Percentiles rank a stretch among this genome's conserved stretches.
These are phyloP conservation scores for Microvelia longipes DNA, from an alignment of 1,140 invertebrate genomes.

Conservation along the genomic window DNA sequence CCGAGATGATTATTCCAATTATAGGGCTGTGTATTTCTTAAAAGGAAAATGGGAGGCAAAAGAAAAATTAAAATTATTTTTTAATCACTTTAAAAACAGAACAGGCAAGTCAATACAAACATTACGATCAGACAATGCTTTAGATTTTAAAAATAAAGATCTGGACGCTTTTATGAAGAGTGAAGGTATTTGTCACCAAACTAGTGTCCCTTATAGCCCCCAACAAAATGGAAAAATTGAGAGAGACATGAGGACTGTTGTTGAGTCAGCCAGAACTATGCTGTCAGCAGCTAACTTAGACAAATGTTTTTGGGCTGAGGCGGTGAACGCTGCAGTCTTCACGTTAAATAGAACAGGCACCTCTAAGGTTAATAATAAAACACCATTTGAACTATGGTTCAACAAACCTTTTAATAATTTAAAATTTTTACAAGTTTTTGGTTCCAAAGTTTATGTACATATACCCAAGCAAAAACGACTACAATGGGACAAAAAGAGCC, in stretches of 20 bases:
- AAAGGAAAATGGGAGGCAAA: too few species aligned
- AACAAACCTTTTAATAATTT: constrained; percentile 13
- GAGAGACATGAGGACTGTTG: not conserved
- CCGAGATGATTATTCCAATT: too few species aligned
- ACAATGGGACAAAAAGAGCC: constrained; percentile 20
- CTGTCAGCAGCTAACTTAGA: not conserved
- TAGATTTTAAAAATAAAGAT: too few species aligned
- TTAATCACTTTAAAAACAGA: too few species aligned
- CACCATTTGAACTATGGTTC: constrained; percentile 19
- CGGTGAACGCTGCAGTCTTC: not conserved
- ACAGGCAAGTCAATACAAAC: too few species aligned
- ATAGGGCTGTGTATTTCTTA: too few species aligned
- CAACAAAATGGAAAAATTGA: not conserved
- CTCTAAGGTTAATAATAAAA: constrained; percentile 7
- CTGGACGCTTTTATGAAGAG: too few species aligned
- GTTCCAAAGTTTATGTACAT: constrained; percentile 18
- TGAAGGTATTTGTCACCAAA: too few species aligned
- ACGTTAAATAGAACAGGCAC: not conserved
- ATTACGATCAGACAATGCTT: too few species aligned
- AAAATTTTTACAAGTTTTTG: constrained; percentile 24
- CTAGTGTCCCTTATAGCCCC: not conserved
- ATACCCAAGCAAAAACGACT: constrained; percentile 14
- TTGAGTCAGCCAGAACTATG: not conserved
- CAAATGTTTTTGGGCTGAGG: constrained; percentile 9
- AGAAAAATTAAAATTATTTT: too few species aligned